Percentiles rank a stretch among this genome's conserved stretches.
Conservation (phyloP, 2,888 invertebrate species). For the Daptonema setosum region DNA sequence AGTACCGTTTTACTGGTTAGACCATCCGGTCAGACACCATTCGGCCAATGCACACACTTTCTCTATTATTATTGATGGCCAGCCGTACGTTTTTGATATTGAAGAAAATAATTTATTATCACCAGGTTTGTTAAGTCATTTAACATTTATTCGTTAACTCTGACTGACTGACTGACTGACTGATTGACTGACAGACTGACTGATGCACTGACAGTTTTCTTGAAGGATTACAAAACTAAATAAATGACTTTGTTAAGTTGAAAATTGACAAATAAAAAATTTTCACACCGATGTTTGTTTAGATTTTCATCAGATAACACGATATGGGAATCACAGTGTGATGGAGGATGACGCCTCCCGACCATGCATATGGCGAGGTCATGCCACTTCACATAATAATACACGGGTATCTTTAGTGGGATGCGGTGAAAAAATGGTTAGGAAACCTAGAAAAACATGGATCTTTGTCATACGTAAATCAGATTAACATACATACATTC, state of each 20-base stretch:
- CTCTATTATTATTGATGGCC: not conserved
- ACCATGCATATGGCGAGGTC: slow-evolving; percentile 16
- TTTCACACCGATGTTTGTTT: not conserved
- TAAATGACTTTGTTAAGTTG: too few relatives aligned
- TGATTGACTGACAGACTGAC: not conserved
- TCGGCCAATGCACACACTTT: not conserved
- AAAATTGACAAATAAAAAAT: not conserved
- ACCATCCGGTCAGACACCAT: not conserved
- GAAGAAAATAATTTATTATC: not conserved
- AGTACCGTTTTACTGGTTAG: not conserved
- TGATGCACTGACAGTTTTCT: too few relatives aligned
- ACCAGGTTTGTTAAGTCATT: not conserved
- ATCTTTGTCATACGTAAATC: too few relatives aligned
- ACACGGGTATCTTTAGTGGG: slow-evolving; percentile 15
- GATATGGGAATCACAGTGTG: not conserved
- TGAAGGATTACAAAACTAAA: too few relatives aligned
- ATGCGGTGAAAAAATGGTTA: slow-evolving; percentile 14
- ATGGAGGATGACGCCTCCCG: too few relatives aligned
- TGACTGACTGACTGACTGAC: not conserved
- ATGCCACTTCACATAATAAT: slow-evolving; percentile 8
- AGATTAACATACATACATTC: too few relatives aligned
- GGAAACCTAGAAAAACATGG: too few relatives aligned
- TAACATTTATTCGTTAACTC: not conserved
- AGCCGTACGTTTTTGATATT: not conserved
- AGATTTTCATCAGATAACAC: not conserved